Evolutionary conservation across 2,888 invertebrate genomes (phyloP).

Genomic region (Plebejus melissa): DNA sequence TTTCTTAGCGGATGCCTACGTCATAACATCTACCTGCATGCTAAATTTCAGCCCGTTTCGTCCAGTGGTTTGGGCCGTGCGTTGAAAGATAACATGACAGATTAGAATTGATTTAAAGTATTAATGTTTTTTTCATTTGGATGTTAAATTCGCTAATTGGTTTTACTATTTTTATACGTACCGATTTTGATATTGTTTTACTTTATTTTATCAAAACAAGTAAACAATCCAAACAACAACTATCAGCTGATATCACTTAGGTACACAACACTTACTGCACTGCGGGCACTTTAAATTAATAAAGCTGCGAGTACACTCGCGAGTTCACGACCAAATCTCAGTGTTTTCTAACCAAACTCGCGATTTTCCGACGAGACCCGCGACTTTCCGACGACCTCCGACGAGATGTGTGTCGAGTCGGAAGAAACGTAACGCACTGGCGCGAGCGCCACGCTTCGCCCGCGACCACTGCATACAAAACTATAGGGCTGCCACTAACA

Average conservation of each 20-base stretch:
- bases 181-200: background rate
- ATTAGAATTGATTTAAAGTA: no score
- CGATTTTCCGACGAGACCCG: constrained; percentile 33
- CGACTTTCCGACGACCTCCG: constrained; percentile 43
- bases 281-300: constrained; percentile 21
- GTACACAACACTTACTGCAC: constrained; percentile 26
- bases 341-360: constrained; percentile 27
- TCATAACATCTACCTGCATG: no score
- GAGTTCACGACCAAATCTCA: constrained; percentile 37
- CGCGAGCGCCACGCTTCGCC: constrained; percentile 45
- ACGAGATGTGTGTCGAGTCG: constrained; percentile 60
- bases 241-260: constrained; percentile 21
- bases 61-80: no score
- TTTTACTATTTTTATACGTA: background rate
- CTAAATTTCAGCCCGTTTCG: no score
- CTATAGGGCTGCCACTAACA: constrained; percentile 49
- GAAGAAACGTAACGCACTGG: constrained; percentile 65
- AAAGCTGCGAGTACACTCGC: constrained; percentile 32
- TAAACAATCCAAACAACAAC: constrained; percentile 9
- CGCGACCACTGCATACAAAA: constrained; percentile 39
- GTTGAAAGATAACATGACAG: no score
- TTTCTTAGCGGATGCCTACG: no score
- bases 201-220: background rate
- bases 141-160: background rate
- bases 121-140: background rate